phyloP scores from a whole-genome alignment of 2,797 vertebrate genomes.

The Karalla daura region DNA sequence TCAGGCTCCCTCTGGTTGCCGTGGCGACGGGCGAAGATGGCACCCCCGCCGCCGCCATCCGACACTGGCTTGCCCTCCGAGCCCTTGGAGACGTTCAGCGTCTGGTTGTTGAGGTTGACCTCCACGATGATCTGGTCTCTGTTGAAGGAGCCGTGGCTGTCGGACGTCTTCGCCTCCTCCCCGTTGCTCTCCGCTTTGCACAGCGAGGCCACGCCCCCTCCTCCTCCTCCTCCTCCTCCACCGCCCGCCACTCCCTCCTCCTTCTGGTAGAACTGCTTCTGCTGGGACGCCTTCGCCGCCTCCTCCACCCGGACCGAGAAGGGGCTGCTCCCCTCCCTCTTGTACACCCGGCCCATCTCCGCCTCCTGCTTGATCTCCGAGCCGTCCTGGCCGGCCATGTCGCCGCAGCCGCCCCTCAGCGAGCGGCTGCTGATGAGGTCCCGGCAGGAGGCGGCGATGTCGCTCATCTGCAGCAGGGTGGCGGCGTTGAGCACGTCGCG shows the following conservation, averaged over 20 bases:
- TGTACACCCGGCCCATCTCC: slow-evolving; percentile 89
- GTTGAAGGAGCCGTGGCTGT: slow-evolving; percentile 87
- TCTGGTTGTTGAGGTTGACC: slow-evolving; percentile 99
- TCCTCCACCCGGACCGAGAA: slow-evolving; percentile 92
- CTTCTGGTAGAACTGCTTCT: slow-evolving; percentile 90
- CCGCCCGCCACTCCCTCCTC: slow-evolving; percentile 80
- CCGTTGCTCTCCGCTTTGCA: slow-evolving; percentile 88
- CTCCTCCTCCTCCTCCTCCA: slow-evolving; percentile 29
- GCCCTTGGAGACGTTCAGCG: slow-evolving; percentile 95
- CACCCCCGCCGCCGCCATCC: no score
- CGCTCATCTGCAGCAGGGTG: slow-evolving; percentile 94
- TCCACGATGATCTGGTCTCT: slow-evolving; percentile 98
- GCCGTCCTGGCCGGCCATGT: slow-evolving; percentile 85
- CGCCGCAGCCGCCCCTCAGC: slow-evolving; percentile 81
- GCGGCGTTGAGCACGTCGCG: slow-evolving; percentile 95
- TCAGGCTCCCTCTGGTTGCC: slow-evolving; percentile 69
- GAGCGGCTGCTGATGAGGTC: slow-evolving; percentile 93
- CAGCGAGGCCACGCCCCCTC: slow-evolving; percentile 50
- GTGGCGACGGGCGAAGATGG: slow-evolving; percentile 74
- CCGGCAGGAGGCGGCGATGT: slow-evolving; percentile 94
- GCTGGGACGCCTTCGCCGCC: slow-evolving; percentile 66
- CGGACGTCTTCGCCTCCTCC: slow-evolving; percentile 81
- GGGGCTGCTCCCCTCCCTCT: slow-evolving; percentile 87
- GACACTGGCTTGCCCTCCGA: slow-evolving; percentile 84
- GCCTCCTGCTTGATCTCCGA: slow-evolving; percentile 95